Conservation (phyloP, 1,140 invertebrate genomes). For the Calephelis nemesis region DNA sequence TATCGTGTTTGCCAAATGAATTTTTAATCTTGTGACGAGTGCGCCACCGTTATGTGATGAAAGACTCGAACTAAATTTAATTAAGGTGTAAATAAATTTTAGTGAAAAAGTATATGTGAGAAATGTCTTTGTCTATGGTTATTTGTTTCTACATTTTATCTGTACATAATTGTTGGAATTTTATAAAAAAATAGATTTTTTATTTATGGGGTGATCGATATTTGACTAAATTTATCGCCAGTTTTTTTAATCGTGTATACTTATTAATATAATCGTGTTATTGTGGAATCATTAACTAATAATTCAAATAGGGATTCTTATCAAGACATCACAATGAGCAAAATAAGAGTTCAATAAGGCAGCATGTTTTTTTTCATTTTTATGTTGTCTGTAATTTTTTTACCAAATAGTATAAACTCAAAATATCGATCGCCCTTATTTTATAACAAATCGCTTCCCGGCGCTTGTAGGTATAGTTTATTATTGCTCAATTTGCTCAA, state of each 20-base stretch:
- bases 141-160: slow-evolving; percentile 32
- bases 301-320: too few species aligned
- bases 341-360: neutral
- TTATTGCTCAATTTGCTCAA: slow-evolving; percentile 69
- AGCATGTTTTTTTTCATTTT: neutral
- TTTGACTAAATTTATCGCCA: neutral
- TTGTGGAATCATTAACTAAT: too few species aligned
- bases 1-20: slow-evolving; percentile 19
- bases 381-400: neutral
- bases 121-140: slow-evolving; percentile 25
- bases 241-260: too few species aligned
- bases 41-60: slow-evolving; percentile 35
- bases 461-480: slow-evolving; percentile 58
- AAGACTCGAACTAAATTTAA: slow-evolving; percentile 21
- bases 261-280: too few species aligned
- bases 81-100: slow-evolving; percentile 32
- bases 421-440: slow-evolving; percentile 9
- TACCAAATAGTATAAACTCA: slow-evolving; percentile 13
- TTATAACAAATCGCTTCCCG: slow-evolving; percentile 40
- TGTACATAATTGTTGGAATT: slow-evolving; percentile 33
- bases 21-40: slow-evolving; percentile 26
- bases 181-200: slow-evolving; percentile 29
- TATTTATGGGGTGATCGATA: slow-evolving; percentile 19
- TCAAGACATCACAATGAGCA: too few species aligned
- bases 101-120: slow-evolving; percentile 30